These are phyloP conservation scores for Daubentonia madagascariensis DNA, from an alignment of 2,113 vertebrate genomes.

Conservation along the genomic window DNA sequence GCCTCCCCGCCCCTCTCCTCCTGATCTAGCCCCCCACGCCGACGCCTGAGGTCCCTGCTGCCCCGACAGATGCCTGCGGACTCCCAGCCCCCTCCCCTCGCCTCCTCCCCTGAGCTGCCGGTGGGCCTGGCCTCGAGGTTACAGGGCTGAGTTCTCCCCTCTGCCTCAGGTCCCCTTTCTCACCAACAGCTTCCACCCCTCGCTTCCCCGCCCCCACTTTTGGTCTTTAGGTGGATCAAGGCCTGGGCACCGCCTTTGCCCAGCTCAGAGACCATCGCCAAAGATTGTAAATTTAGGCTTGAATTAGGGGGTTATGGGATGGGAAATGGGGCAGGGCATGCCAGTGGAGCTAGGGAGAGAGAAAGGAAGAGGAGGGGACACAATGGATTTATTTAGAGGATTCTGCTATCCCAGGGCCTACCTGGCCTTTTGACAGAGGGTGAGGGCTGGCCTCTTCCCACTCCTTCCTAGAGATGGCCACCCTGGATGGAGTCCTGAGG, in stretches of 20 bases:
- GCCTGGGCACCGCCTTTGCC: not conserved
- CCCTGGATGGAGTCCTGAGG: not conserved
- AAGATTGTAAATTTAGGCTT: not conserved
- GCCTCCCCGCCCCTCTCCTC: slow-evolving; percentile 66
- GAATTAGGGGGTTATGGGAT: not conserved
- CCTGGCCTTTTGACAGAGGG: not conserved
- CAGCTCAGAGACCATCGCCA: not conserved
- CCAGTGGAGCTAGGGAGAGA: not conserved
- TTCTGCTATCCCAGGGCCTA: not conserved
- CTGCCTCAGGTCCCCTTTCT: not conserved
- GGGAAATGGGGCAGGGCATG: not conserved
- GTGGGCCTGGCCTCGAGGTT: slow-evolving; percentile 46
- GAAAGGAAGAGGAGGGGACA: not conserved
- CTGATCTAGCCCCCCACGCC: slow-evolving; percentile 66
- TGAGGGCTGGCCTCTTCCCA: not conserved
- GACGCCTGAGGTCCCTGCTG: slow-evolving; percentile 56
- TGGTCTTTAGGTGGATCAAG: slow-evolving; percentile 1
- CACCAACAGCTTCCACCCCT: not conserved
- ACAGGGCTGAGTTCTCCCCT: slow-evolving; percentile 21
- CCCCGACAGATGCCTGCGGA: slow-evolving; percentile 41
- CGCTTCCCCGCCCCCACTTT: not conserved
- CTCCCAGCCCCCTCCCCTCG: slow-evolving; percentile 55
- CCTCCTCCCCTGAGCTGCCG: slow-evolving; percentile 63
- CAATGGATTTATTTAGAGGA: not conserved
- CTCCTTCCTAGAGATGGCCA: not conserved